Conservation (phyloP, 1,140 invertebrate species). For the Drosophila pallidifrons region DNA sequence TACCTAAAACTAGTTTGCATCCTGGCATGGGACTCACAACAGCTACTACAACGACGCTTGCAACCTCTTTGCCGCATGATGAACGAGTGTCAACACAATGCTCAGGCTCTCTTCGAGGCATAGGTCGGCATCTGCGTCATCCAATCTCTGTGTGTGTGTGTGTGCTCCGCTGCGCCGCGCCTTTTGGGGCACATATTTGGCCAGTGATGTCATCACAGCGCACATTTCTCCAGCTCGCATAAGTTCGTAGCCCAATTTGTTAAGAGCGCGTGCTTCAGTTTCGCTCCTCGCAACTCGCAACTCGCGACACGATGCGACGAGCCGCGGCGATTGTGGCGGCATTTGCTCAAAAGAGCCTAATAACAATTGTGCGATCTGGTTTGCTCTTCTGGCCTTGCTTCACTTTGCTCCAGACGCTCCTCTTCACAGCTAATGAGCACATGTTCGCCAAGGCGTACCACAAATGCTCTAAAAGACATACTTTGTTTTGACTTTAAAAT, state of each 20-base stretch:
- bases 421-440: slow-evolving; percentile 48
- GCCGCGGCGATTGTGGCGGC: slow-evolving; percentile 49
- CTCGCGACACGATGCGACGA: slow-evolving; percentile 6
- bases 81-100: slow-evolving; percentile 56
- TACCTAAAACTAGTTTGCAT: slow-evolving; percentile 73
- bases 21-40: slow-evolving; percentile 58
- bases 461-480: slow-evolving; percentile 40
- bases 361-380: slow-evolving; percentile 77
- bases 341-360: slow-evolving; percentile 78
- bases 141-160: slow-evolving; percentile 38
- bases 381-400: slow-evolving; percentile 36
- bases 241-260: slow-evolving; percentile 75
- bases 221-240: slow-evolving; percentile 56
- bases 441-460: background rate
- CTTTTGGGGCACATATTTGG: slow-evolving; percentile 75
- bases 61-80: slow-evolving; percentile 30
- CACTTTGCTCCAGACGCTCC: slow-evolving; percentile 43
- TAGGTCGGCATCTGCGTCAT: slow-evolving; percentile 53
- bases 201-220: slow-evolving; percentile 68
- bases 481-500: no score
- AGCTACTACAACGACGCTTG: background rate
- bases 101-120: background rate
- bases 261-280: slow-evolving; percentile 80
- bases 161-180: slow-evolving; percentile 56
- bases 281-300: slow-evolving; percentile 29